These are phyloP conservation scores for Zootoca vivipara DNA, from an alignment of 2,113 vertebrate species.

Conservation along the genomic window DNA sequence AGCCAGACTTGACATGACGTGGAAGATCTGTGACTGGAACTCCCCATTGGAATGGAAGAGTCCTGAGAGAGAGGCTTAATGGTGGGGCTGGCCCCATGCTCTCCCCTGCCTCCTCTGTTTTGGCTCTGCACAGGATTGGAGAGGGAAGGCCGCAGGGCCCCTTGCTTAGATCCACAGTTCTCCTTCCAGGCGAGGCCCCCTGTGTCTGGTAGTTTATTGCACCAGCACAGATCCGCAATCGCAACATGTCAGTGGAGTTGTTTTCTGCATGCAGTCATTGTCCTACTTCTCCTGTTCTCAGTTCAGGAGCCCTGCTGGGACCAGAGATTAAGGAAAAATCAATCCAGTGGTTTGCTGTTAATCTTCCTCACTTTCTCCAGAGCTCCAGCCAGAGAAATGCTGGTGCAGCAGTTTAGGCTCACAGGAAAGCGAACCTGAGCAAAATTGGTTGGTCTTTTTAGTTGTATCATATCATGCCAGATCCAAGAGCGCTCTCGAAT, in stretches of 20 bases:
- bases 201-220: background rate
- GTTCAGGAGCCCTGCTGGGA: background rate
- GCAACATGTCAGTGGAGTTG: background rate
- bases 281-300: background rate
- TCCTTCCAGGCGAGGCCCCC: background rate
- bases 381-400: background rate
- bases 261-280: background rate
- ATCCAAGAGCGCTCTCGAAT: too few species aligned
- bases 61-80: too few species aligned
- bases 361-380: background rate
- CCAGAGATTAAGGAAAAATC: slow-evolving; percentile 7
- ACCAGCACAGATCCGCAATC: background rate
- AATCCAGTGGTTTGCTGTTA: background rate
- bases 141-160: background rate
- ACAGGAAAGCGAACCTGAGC: background rate
- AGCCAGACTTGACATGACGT: too few species aligned
- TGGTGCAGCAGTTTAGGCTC: background rate
- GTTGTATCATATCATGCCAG: background rate
- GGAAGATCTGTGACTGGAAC: too few species aligned
- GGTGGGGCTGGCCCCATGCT: too few species aligned
- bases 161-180: background rate
- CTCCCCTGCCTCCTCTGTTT: background rate
- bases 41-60: too few species aligned
- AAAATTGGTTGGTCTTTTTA: background rate
- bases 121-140: background rate